Base-by-base conservation (phyloP, 1,140 invertebrate genomes). In the Charaxes varanes region DNA sequence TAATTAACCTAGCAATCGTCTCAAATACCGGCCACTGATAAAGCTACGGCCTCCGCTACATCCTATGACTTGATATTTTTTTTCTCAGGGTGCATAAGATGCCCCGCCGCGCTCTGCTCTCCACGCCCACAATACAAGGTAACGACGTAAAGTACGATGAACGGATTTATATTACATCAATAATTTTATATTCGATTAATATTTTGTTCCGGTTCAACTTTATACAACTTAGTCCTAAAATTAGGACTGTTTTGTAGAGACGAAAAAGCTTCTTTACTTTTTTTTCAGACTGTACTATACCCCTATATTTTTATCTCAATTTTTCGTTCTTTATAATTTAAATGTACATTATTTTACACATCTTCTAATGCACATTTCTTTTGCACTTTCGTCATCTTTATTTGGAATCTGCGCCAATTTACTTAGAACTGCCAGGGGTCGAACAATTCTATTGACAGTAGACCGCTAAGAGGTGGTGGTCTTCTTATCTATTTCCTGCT, bases 21-120 rank as follows among this genome's bases (percentile, higher is more conserved):
- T n/a, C 21, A 8, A 3, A n/a, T 22, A 22, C 21, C 11, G 22
- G 4, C 8, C 11, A 8, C 22, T 24, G 22, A 24, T 7, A 6
- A n/a, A 1, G 1, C n/a, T n/a, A n/a, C n/a, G n/a, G n/a, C n/a
- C 10, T 11, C 6, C 38, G 40, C 40, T 42, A 10, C 3, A 8
- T 18, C 56, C 34, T 51, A 37, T 59, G 12, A 41, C 33, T 57
- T 62, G 13, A 35, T 18, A 4, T 21, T 34, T 43, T 43, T 44
- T 52, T 56, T 51, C 41, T 43, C 38, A 45, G 46, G 53, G 37
- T 57, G 47, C 28, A 42, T 33, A 27, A 58, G 62, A 66, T 57
- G 52, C 51, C 54, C 50, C 56, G 46, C 49, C 46, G 60, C 44
- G 59, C 52, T 54, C 37, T 34, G 55, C 41, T 53, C 43, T 41